Evolutionary conservation across 37 sponge, comb jelly and placozoan species (phyloP), one percentile per base, ranked within the genome.

Genomic region (Theonella swinhoei): DNA sequence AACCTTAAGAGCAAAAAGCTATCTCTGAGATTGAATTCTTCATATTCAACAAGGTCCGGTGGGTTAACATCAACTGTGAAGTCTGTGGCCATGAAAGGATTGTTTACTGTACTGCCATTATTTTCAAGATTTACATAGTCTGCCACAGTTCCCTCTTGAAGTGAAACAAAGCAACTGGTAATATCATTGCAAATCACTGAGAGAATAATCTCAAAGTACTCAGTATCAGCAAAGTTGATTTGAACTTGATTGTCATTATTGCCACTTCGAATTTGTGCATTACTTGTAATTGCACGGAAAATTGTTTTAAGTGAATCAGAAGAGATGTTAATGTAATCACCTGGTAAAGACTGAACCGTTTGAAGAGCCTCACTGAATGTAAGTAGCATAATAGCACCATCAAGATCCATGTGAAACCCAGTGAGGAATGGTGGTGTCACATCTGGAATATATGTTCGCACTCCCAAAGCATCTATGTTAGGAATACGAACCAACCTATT

Each of bases 391-490:
- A 35, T 32, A 19, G 91, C 96, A 70, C 24, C 58, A 38, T 93
- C 80, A 25, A 92, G 41, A 62, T 96, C 96, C 19, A 93, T 64
- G 4, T 38, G 77, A 39, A 85, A 90, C 29, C 67, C 71, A 34
- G 43, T 64, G 4, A 96, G 76, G 24, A n/a, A 28, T 20, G 97
- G 97, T 19, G 87, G 83, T 42, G 90, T 84, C 2, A 84, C 83
- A 64, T 96, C 97, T n/a, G 89, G 68, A 37, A 79, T 94, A 74
- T 83, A 96, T 23, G 72, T 83, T 23, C 81, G 39, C 1, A 91
- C 97, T 37, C 25, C 83, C 3, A 88, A 43, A 39, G 93, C 93
- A 24, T 73, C 78, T 28, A 91, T 79, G 58, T 88, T 81, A 20
- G 86, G 86, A 43, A 95, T 86, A 17, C 85, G 80, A 43, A 78